Percentiles rank a stretch among this genome's conserved stretches.
Conservation (phyloP, 53 echinoderm and acorn worm species). For the Holothuria scabra region DNA sequence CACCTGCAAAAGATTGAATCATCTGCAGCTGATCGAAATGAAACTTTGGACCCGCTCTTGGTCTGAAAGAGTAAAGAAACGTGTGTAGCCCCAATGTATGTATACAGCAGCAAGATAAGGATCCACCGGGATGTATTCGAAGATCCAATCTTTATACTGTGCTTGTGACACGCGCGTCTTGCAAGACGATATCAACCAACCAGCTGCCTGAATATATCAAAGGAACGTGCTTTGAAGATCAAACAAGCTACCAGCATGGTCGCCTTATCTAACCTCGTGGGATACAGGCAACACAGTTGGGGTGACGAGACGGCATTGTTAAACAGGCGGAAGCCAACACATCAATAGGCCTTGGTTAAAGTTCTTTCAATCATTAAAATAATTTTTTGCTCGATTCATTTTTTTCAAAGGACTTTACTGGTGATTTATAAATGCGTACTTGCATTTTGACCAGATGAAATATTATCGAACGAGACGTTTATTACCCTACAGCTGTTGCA, state of each 20-base stretch:
- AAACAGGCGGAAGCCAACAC: conserved; percentile 31
- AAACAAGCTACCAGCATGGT: conserved; percentile 33
- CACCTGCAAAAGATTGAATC: conserved; percentile 49
- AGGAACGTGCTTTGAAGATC: conserved; percentile 49
- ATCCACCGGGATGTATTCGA: neutral
- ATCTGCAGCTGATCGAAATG: conserved; percentile 41
- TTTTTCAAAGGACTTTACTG: conserved; percentile 38
- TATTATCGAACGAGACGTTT: conserved; percentile 39
- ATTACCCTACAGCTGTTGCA: conserved; percentile 44
- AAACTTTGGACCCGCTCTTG: conserved; percentile 49
- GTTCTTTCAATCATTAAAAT: conserved; percentile 47
- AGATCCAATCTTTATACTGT: conserved; percentile 1
- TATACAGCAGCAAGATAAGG: conserved; percentile 40
- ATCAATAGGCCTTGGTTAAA: conserved; percentile 36
- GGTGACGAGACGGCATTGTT: conserved; percentile 45
- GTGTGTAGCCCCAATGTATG: conserved; percentile 20
- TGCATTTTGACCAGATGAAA: conserved; percentile 46
- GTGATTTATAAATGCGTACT: conserved; percentile 46
- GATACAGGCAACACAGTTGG: conserved; percentile 10
- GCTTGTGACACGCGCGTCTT: conserved; percentile 34
- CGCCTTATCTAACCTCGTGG: conserved; percentile 48
- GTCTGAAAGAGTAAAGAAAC: conserved; percentile 9
- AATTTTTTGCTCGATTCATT: conserved; percentile 40
- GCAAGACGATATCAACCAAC: conserved; percentile 32
- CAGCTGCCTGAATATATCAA: conserved; percentile 42